Evolutionary conservation across 1,140 invertebrate species (phyloP).

Genomic region (Mesaphorura yosii): DNA sequence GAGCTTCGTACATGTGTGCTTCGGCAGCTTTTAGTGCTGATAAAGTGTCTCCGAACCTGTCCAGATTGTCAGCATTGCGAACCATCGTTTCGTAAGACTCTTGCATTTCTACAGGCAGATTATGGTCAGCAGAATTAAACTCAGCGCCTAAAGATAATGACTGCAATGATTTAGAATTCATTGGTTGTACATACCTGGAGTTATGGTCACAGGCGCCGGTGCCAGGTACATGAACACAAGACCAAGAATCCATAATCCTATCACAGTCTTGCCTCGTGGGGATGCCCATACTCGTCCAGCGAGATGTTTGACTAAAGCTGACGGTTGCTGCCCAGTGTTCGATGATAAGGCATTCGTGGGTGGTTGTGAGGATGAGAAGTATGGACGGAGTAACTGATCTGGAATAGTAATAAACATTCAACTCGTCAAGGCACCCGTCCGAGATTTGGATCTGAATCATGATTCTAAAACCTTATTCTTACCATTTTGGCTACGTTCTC

Average conservation of each 20-base stretch:
- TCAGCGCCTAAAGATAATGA: neutral
- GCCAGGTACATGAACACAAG: slow-evolving; percentile 5
- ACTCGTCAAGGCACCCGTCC: too few relatives aligned
- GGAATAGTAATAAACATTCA: too few relatives aligned
- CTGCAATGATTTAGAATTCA: neutral
- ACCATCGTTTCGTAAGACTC: slow-evolving; percentile 9
- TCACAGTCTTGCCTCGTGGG: neutral
- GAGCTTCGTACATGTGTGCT: neutral
- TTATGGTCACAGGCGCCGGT: slow-evolving; percentile 4
- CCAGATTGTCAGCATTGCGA: neutral
- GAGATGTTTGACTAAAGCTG: too few relatives aligned
- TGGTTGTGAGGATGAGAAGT: too few relatives aligned
- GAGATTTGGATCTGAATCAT: too few relatives aligned
- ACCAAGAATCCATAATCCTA: slow-evolving; percentile 9
- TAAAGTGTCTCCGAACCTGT: neutral
- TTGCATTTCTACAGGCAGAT: slow-evolving; percentile 2
- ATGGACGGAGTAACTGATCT: too few relatives aligned
- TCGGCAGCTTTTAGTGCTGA: neutral
- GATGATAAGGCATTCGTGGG: too few relatives aligned
- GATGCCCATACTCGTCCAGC: neutral
- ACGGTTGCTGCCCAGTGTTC: too few relatives aligned
- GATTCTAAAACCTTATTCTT: too few relatives aligned
- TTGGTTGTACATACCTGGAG: slow-evolving; percentile 5
- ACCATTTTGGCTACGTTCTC: too few relatives aligned
- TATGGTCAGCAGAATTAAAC: neutral